Evolutionary conservation across 2,113 vertebrate species (phyloP).

Genomic region (Anas platyrhynchos): DNA sequence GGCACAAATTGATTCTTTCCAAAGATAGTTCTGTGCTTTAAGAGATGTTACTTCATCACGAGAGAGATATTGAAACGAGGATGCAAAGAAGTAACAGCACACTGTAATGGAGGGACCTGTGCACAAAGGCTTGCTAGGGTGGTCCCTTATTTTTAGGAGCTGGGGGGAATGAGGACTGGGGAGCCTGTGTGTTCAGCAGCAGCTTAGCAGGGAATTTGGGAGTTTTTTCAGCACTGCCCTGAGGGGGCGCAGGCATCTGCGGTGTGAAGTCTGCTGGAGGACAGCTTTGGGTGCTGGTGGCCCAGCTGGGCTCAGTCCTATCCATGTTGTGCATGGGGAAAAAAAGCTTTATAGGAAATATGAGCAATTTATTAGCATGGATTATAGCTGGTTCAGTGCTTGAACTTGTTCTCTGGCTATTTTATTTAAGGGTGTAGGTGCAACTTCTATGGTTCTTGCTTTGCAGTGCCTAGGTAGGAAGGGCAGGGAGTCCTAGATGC

Average conservation of each 20-base stretch:
- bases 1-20: neutral
- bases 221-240: fast-evolving
- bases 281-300: neutral
- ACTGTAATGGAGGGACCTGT: fast-evolving
- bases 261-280: neutral
- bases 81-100: fast-evolving
- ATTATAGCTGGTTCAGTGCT: neutral
- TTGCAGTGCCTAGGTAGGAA: neutral
- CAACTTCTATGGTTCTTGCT: neutral
- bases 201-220: neutral
- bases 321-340: neutral
- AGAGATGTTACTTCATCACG: neutral
- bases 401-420: neutral
- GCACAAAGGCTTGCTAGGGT: neutral
- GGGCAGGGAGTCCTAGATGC: neutral
- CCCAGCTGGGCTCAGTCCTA: neutral
- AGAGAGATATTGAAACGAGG: too few species aligned
- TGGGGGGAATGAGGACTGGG: neutral
- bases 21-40: neutral
- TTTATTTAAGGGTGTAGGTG: neutral
- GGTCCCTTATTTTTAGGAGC: too few species aligned
- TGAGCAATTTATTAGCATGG: neutral
- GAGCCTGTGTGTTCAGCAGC: neutral
- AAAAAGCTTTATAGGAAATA: neutral
- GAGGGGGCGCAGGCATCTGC: fast-evolving